Conservation (phyloP, 2,888 invertebrate genomes). For the Eucera pruinosa region DNA sequence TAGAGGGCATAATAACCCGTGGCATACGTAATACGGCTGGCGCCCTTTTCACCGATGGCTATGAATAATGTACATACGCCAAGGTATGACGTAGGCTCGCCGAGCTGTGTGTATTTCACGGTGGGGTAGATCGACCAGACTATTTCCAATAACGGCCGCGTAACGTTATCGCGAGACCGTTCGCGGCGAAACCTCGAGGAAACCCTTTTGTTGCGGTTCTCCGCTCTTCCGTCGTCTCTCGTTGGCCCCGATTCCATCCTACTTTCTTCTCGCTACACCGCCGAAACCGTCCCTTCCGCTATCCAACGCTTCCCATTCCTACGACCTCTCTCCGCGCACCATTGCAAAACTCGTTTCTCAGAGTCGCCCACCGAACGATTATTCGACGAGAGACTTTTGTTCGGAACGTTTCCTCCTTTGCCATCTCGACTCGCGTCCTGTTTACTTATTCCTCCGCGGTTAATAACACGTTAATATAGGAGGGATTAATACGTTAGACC, state of each 20-base stretch:
- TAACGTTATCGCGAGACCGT: conserved; percentile 65
- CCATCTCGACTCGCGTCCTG: too few relatives aligned
- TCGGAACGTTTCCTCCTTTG: too few relatives aligned
- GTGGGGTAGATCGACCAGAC: conserved; percentile 74
- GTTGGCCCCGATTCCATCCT: conserved; percentile 10
- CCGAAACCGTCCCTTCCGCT: conserved; percentile 16
- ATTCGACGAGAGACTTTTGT: too few relatives aligned
- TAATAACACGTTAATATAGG: too few relatives aligned
- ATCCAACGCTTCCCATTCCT: too few relatives aligned
- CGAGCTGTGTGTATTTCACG: conserved; percentile 75
- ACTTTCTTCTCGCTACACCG: conserved; percentile 3
- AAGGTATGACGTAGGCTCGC: conserved; percentile 79
- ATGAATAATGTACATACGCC: conserved; percentile 83
- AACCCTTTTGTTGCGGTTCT: conserved; percentile 51
- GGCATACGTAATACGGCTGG: conserved; percentile 83
- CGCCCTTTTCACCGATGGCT: conserved; percentile 82
- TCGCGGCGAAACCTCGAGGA: conserved; percentile 47
- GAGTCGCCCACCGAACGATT: too few relatives aligned
- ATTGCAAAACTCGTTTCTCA: too few relatives aligned
- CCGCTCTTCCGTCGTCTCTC: neutral
- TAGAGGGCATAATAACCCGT: conserved; percentile 84
- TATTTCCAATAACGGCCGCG: conserved; percentile 72
- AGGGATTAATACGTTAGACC: too few relatives aligned
- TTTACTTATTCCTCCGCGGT: too few relatives aligned
- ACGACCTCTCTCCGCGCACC: too few relatives aligned